Evolutionary conservation across 1,140 invertebrate genomes (phyloP).

Genomic region (Cheumatopsyche charites): DNA sequence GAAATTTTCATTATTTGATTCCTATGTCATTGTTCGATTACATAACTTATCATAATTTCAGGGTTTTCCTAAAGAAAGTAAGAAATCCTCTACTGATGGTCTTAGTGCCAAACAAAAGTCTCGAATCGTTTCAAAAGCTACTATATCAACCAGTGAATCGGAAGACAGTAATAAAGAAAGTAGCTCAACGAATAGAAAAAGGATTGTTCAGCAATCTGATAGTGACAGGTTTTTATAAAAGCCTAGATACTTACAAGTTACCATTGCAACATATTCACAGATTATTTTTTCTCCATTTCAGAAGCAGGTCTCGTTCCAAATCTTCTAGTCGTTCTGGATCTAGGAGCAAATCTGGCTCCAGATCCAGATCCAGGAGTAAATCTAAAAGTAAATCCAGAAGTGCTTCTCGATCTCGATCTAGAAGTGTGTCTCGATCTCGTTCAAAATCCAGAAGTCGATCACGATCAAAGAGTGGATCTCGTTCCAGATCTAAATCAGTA

Average conservation of each 20-base stretch:
- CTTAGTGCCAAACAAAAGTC: conserved; percentile 82
- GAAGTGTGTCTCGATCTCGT: conserved; percentile 57
- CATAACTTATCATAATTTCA: conserved; percentile 47
- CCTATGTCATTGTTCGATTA: background rate
- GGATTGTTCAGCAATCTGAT: conserved; percentile 58
- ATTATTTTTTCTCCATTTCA: conserved; percentile 38
- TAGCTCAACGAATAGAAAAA: conserved; percentile 53
- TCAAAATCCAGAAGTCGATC: conserved; percentile 58
- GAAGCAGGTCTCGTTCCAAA: conserved; percentile 50
- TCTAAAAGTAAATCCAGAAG: conserved; percentile 54
- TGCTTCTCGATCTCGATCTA: conserved; percentile 54
- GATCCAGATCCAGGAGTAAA: conserved; percentile 52
- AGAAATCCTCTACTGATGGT: conserved; percentile 67
- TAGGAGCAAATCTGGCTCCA: conserved; percentile 53
- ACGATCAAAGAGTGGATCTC: conserved; percentile 2
- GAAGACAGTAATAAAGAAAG: conserved; percentile 67
- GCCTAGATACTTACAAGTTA: background rate
- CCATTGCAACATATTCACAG: background rate
- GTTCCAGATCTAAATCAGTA: conserved; percentile 53
- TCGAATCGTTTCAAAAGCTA: conserved; percentile 92
- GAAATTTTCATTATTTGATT: background rate
- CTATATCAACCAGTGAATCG: conserved; percentile 92
- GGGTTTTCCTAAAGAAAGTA: conserved; percentile 54
- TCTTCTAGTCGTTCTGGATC: conserved; percentile 51
- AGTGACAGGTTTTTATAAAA: conserved; percentile 53